Conservation (phyloP, 2,888 invertebrate species). For the Caprella mutica region DNA sequence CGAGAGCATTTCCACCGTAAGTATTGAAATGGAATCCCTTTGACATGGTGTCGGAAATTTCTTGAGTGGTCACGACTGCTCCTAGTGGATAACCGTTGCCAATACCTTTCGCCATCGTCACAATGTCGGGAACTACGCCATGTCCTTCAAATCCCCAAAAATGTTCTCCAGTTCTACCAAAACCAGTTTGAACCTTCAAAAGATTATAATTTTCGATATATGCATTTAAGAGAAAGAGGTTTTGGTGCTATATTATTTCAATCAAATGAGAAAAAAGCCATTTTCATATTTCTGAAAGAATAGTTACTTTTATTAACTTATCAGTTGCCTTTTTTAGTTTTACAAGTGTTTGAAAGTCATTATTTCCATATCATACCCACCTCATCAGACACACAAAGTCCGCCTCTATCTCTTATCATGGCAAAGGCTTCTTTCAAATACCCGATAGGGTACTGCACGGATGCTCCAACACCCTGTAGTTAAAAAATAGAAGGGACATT, state of each 20-base stretch:
- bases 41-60: slow-evolving; percentile 66
- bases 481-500: not conserved
- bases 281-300: not conserved
- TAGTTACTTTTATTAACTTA: not conserved
- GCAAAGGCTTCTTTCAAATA: slow-evolving; percentile 71
- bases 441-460: slow-evolving; percentile 79
- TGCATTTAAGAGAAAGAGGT: too few species aligned
- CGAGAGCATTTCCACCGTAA: slow-evolving; percentile 87
- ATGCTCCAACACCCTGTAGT: slow-evolving; percentile 71
- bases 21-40: slow-evolving; percentile 83
- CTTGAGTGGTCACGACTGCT: slow-evolving; percentile 82
- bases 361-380: slow-evolving; percentile 42
- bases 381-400: slow-evolving; percentile 84
- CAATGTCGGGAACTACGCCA: slow-evolving; percentile 77
- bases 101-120: slow-evolving; percentile 84
- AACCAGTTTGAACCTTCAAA: slow-evolving; percentile 79
- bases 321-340: too few species aligned
- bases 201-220: too few species aligned
- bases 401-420: slow-evolving; percentile 65
- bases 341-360: too few species aligned
- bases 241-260: too few species aligned
- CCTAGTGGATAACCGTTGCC: slow-evolving; percentile 92
- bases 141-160: slow-evolving; percentile 96
- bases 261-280: not conserved
- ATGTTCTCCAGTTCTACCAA: slow-evolving; percentile 83